Percentiles rank a stretch among this genome's conserved stretches.
phyloP scores from a whole-genome alignment of 2,888 invertebrate species.

The Diploptera punctata region DNA sequence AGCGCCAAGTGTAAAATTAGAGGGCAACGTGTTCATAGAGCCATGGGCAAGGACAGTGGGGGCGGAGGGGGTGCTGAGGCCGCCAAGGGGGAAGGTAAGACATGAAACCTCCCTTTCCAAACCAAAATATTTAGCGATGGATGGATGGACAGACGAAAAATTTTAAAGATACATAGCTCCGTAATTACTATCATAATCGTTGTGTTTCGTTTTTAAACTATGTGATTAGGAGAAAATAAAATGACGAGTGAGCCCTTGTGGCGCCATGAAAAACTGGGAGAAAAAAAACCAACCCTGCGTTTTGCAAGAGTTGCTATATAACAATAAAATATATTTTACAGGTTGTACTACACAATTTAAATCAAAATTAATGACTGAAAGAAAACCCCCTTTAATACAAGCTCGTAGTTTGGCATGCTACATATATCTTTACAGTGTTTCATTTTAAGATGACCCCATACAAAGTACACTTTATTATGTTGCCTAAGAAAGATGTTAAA shows the following conservation, averaged over 20 bases:
- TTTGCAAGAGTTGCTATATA: no score
- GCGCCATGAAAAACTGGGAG: slow-evolving; percentile 10
- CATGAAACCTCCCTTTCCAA: slow-evolving; percentile 6
- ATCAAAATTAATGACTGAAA: no score
- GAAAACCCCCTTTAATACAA: no score
- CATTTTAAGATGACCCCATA: no score
- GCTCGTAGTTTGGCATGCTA: no score
- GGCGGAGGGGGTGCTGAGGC: slow-evolving; percentile 21
- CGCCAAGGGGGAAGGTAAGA: slow-evolving; percentile 21
- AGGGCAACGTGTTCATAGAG: background rate
- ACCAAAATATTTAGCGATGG: slow-evolving; percentile 15
- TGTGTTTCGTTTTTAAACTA: background rate
- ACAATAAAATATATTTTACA: no score
- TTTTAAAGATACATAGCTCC: slow-evolving; percentile 7
- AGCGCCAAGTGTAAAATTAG: background rate
- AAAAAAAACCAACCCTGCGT: background rate
- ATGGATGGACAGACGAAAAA: background rate
- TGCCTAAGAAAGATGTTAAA: no score
- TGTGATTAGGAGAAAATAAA: slow-evolving; percentile 24
- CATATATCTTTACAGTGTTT: no score
- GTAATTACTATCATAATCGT: slow-evolving; percentile 11
- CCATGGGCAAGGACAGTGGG: slow-evolving; percentile 18
- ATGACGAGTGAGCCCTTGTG: background rate
- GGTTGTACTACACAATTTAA: no score
- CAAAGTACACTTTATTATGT: no score